These are phyloP conservation scores for Miltochrista miniata DNA, from an alignment of 2,888 invertebrate species.

Conservation along the genomic window DNA sequence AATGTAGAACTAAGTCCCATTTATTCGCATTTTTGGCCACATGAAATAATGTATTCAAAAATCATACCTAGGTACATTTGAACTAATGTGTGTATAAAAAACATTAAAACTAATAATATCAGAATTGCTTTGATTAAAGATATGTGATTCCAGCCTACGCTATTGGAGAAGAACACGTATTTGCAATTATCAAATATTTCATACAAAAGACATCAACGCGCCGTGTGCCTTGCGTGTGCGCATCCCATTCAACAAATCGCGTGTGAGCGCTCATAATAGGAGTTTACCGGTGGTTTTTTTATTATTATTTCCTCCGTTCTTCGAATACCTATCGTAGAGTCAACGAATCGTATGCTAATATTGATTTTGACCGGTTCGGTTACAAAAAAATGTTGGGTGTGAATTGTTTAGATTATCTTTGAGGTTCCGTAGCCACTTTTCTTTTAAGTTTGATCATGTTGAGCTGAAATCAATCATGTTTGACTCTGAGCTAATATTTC, in stretches of 20 bases:
- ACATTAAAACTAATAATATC: no score
- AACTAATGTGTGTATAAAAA: no score
- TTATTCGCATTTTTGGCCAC: no score
- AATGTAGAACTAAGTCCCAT: no score
- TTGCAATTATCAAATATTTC: background rate
- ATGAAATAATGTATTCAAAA: no score
- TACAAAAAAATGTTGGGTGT: constrained; percentile 21
- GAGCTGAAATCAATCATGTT: no score
- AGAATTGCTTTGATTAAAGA: no score
- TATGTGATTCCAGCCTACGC: no score
- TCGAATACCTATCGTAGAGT: constrained; percentile 47
- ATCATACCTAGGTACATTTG: no score
- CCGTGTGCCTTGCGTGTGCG: constrained; percentile 17
- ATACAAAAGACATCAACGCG: constrained; percentile 65
- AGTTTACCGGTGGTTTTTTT: constrained; percentile 37
- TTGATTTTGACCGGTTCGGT: constrained; percentile 44
- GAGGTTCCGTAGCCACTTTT: constrained; percentile 2
- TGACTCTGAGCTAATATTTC: no score
- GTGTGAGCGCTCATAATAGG: constrained; percentile 35
- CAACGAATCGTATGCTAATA: constrained; percentile 63
- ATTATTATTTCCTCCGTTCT: constrained; percentile 38
- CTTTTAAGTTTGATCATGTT: background rate
- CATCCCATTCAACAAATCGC: constrained; percentile 15
- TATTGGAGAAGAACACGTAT: no score
- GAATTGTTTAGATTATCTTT: background rate